Percentiles rank a stretch among this genome's conserved stretches.
Evolutionary conservation across 1,140 invertebrate species (phyloP).

Genomic region (Halictus rubicundus): DNA sequence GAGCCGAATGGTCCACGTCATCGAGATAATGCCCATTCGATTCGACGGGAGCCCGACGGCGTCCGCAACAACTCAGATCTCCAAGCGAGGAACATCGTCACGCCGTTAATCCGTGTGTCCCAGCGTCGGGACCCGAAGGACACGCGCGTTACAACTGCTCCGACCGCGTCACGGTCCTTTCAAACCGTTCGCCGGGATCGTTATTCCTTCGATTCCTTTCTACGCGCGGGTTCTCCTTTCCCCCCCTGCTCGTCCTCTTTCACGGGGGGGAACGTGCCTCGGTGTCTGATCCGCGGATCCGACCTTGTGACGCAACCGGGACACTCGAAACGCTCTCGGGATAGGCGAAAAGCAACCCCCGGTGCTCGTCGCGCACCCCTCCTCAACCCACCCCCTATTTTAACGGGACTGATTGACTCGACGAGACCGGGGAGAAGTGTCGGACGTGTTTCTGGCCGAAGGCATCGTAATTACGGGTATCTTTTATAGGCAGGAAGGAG

Average conservation of each 20-base stretch:
- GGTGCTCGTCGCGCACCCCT: conserved; percentile 9
- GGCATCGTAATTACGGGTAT: conserved; percentile 76
- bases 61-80: too few relatives aligned
- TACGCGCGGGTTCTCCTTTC: conserved; percentile 11
- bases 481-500: conserved; percentile 75
- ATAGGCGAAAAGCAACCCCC: conserved; percentile 38
- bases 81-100: background rate
- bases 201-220: too few relatives aligned
- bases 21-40: background rate
- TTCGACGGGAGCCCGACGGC: too few relatives aligned
- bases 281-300: conserved; percentile 66
- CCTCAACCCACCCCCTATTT: too few relatives aligned
- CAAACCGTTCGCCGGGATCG: conserved; percentile 44
- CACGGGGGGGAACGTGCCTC: conserved; percentile 48
- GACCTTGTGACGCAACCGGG: conserved; percentile 51
- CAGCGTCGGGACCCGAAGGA: background rate
- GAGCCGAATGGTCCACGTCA: background rate
- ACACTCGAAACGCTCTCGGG: conserved; percentile 40
- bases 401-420: conserved; percentile 45
- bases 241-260: conserved; percentile 40
- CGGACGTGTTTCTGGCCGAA: conserved; percentile 73
- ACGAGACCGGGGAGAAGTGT: conserved; percentile 46
- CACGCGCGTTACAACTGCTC: conserved; percentile 32
- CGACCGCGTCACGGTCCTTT: conserved; percentile 54
- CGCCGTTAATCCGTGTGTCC: background rate